Evolutionary conservation across 2,113 vertebrate species (phyloP).

Genomic region (Mastomys coucha): DNA sequence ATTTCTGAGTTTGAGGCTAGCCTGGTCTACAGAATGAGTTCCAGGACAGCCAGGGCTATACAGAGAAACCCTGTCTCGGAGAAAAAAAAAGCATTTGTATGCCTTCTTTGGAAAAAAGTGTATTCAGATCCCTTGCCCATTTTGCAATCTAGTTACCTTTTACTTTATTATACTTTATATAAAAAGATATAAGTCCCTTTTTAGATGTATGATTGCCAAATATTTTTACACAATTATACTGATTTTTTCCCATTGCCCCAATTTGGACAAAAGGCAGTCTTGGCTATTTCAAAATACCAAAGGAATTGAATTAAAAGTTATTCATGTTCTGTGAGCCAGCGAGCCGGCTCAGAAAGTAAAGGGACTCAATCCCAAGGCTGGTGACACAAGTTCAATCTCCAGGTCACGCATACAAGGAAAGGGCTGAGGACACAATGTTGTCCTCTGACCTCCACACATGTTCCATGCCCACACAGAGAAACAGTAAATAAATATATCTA

Average conservation of each 20-base stretch:
- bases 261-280: background rate
- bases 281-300: constrained; percentile 53
- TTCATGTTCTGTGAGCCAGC: too few relatives aligned
- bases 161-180: constrained; percentile 20
- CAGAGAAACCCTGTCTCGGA: too few relatives aligned
- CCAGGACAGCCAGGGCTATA: too few relatives aligned
- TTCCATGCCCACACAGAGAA: background rate
- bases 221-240: background rate
- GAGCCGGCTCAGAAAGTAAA: background rate
- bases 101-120: background rate
- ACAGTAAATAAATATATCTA: background rate
- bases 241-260: background rate
- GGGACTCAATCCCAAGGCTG: background rate
- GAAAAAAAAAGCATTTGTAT: background rate
- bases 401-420: background rate
- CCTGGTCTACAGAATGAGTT: too few relatives aligned
- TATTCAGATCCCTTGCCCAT: background rate
- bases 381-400: background rate
- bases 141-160: constrained; percentile 11
- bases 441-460: background rate
- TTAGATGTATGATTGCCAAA: background rate
- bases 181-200: background rate
- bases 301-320: constrained; percentile 38
- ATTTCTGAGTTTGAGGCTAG: too few relatives aligned
- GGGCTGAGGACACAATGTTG: background rate